Conservation (phyloP, 2,888 invertebrate species). For the Athalia cordata region DNA sequence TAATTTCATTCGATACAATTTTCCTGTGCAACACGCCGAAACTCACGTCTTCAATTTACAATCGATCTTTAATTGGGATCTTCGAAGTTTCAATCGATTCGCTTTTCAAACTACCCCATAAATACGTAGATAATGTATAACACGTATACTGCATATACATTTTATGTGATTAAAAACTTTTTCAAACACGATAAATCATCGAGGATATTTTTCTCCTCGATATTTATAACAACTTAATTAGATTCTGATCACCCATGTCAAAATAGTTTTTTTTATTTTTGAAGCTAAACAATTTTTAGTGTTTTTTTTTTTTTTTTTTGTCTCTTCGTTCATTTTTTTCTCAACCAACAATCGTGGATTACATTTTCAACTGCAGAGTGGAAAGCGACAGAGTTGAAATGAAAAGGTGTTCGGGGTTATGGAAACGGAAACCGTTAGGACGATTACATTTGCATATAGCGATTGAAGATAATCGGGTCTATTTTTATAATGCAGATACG, state of each 20-base stretch:
- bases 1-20: slow-evolving; percentile 12
- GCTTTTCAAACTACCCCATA: neutral
- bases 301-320: neutral
- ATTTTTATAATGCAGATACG: neutral
- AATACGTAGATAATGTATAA: too few relatives aligned
- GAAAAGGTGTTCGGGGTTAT: neutral
- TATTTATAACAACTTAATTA: slow-evolving; percentile 6
- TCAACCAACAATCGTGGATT: neutral
- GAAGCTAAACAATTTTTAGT: too few relatives aligned
- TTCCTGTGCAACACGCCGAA: neutral
- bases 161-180: slow-evolving; percentile 25
- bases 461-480: neutral
- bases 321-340: neutral
- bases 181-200: slow-evolving; percentile 24
- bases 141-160: neutral
- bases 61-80: slow-evolving; percentile 19
- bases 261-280: slow-evolving; percentile 2
- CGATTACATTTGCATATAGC: slow-evolving; percentile 22
- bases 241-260: neutral
- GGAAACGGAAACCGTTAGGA: neutral
- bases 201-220: neutral
- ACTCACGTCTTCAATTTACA: slow-evolving; percentile 13
- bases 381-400: neutral
- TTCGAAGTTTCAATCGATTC: slow-evolving; percentile 17
- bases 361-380: slow-evolving; percentile 5